Evolutionary conservation across 2,888 invertebrate species (phyloP), one percentile per base, ranked within the genome.

Genomic region (Tenthredo scrophulariae): DNA sequence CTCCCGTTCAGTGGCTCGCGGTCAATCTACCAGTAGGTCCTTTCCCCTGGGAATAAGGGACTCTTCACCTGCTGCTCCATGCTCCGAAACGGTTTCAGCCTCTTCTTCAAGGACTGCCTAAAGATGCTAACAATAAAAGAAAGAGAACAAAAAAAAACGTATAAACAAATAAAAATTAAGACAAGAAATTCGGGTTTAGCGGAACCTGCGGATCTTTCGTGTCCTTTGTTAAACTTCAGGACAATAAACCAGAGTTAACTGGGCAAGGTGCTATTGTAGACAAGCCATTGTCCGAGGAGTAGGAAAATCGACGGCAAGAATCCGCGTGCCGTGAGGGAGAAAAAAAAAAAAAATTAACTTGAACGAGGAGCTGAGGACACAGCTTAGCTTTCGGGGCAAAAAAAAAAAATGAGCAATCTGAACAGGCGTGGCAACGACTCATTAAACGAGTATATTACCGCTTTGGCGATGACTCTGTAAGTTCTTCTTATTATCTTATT

Each of bases 331-430:
- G 43, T 79, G 50, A 85, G 74, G 29, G 74, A 50, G 80, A 67
- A 43, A 40, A 58, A 50, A 80, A 67, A 43, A 58, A 70, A 46
- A 37, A 67, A 67, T 33, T 15, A 15, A 33, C 3, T 33, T 33
- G 18, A 33, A 26, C 29, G 15, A 67, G 62, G 4, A 62, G 26
- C 37, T 37, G 37, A 67, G 67, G 46, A 84, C 54, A 70, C 50
- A 3, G 33, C 5, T 67, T 29, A 62, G 46, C 13, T 46, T 74
- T 40, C 2, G 40, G 15, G 22, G n/a, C n/a, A n/a, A n/a, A 7
- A 26, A 43, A 46, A 86, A 46, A 86, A 87, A 88, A 89, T 88
- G 87, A 87, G 86, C 84, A 86, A 87, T 88, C 85, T 70, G 84
- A 86, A 86, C 84, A 85, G 80, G 86, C 85, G 82, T 87, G 86